Conservation (phyloP, 2,113 vertebrate species). For the Eubucco bourcierii region DNA sequence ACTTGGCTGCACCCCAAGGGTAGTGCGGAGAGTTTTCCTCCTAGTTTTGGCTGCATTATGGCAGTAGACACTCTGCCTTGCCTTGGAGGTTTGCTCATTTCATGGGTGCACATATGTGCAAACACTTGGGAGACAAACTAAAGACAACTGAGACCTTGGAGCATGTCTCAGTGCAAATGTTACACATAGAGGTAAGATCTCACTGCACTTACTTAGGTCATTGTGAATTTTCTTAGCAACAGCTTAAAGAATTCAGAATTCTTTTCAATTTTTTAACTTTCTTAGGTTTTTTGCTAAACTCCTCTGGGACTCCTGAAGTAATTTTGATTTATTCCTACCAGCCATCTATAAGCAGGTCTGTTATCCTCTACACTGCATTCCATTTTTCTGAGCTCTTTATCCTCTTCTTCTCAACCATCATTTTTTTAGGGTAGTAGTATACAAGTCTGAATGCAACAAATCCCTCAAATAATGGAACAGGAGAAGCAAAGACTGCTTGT, state of each 20-base stretch:
- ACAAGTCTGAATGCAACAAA: neutral
- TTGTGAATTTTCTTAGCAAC: neutral
- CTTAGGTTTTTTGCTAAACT: neutral
- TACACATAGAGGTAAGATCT: neutral
- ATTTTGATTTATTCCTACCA: neutral
- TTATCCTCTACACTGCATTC: neutral
- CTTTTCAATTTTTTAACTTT: neutral
- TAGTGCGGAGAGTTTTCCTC: neutral
- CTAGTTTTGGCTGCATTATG: neutral
- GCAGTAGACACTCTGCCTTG: neutral
- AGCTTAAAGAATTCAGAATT: neutral
- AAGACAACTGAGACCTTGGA: neutral
- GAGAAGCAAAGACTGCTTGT: neutral
- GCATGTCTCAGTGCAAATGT: neutral
- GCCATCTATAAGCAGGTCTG: neutral
- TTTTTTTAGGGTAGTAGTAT: neutral
- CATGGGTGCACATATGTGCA: fast-evolving
- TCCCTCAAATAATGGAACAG: neutral
- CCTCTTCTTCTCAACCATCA: neutral
- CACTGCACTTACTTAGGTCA: neutral
- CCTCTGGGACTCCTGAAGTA: neutral
- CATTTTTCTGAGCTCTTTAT: neutral
- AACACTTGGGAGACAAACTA: neutral
- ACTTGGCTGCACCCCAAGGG: too few relatives aligned
- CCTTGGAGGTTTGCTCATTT: neutral